A percentile compares a stretch with the other conserved stretches of the same genome.
phyloP scores from a whole-genome alignment of 2,113 vertebrate species.

The Malurus elegans region DNA sequence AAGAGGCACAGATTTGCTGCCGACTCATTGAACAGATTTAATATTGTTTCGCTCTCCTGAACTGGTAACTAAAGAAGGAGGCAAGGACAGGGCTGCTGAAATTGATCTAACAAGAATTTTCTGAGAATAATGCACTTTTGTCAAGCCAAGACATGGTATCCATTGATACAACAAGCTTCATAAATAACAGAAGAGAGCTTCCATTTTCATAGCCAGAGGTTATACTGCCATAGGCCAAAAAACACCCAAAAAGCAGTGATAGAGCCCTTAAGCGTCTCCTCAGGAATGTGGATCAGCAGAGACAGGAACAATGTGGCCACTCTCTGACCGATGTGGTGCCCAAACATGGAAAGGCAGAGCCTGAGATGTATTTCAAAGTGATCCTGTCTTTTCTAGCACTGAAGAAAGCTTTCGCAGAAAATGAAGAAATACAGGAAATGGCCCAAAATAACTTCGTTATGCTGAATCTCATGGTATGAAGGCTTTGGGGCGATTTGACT shows the following conservation, averaged over 20 bases:
- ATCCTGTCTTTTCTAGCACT: constrained; percentile 71
- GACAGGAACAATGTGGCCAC: not conserved
- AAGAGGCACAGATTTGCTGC: not conserved
- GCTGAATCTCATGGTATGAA: constrained; percentile 84
- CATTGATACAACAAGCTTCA: not conserved
- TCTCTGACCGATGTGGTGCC: not conserved
- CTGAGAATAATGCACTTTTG: constrained; percentile 48
- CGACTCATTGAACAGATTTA: constrained; percentile 19
- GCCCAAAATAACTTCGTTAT: constrained; percentile 86
- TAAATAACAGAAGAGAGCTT: not conserved
- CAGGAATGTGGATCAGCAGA: not conserved
- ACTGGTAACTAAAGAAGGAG: constrained; percentile 38
- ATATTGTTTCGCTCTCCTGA: constrained; percentile 23
- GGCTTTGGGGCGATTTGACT: not conserved
- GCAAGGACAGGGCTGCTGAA: not conserved
- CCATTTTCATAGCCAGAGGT: not conserved
- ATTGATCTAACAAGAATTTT: constrained; percentile 19
- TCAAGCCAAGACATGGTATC: not conserved
- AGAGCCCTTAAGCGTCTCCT: not conserved
- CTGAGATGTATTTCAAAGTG: not conserved
- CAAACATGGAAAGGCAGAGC: not conserved
- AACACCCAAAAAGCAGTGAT: not conserved
- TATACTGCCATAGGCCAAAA: not conserved
- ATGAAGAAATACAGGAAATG: constrained; percentile 82
- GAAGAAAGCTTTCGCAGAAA: constrained; percentile 82